Evolutionary conservation across 2,797 vertebrate species (phyloP).

Genomic region (Pterois miles): DNA sequence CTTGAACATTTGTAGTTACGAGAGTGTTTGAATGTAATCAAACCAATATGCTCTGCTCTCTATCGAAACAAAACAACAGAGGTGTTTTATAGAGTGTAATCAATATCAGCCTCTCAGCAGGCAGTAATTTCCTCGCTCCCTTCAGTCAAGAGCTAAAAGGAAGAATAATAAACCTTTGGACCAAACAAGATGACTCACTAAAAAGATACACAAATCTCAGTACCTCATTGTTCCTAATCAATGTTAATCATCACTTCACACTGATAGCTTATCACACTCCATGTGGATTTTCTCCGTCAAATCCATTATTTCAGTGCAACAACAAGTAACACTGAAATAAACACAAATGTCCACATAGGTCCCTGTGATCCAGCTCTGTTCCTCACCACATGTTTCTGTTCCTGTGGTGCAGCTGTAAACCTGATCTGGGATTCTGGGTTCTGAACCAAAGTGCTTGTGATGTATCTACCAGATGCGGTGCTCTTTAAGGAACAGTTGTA

Average conservation of each 20-base stretch:
- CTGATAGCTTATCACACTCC: neutral
- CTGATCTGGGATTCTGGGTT: accelerated
- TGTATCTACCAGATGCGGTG: conserved; percentile 38
- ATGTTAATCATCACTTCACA: neutral
- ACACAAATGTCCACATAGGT: conserved; percentile 2
- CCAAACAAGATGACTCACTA: neutral
- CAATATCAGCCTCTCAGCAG: conserved; percentile 5
- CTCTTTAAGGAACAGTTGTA: conserved; percentile 71
- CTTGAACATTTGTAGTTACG: neutral
- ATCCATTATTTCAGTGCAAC: conserved; percentile 25
- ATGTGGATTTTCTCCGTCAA: neutral
- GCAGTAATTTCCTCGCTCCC: conserved; percentile 19
- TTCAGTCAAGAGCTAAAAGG: neutral
- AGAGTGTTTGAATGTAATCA: neutral
- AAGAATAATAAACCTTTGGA: conserved; percentile 16
- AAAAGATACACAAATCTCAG: neutral
- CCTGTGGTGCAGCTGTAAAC: accelerated
- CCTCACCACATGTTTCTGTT: accelerated
- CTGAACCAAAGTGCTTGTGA: conserved; percentile 26
- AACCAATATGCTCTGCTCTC: neutral
- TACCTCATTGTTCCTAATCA: conserved; percentile 35
- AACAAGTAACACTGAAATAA: conserved; percentile 24
- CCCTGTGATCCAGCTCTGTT: neutral
- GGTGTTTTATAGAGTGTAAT: conserved; percentile 3
- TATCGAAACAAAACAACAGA: conserved; percentile 15